phyloP scores from a whole-genome alignment of 2,113 vertebrate genomes.

The Vidua chalybeata region DNA sequence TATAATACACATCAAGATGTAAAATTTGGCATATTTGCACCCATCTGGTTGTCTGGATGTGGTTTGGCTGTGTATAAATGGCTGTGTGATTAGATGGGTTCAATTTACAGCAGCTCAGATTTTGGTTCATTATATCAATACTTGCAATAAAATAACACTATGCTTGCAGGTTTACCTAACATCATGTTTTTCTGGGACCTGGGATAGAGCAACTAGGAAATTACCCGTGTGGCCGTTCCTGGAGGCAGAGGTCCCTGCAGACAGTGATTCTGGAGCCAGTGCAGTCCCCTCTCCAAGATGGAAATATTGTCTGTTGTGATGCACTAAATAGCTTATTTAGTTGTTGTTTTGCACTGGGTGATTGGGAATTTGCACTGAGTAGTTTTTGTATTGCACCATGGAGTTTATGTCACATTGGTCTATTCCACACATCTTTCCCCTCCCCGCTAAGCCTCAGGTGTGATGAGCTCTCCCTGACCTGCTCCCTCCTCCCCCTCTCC shows the following conservation, averaged over 20 bases:
- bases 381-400: too few relatives aligned
- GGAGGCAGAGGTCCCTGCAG: fast-evolving
- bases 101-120: not conserved
- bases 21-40: not conserved
- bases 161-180: not conserved
- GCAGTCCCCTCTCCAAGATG: not conserved
- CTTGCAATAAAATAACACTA: not conserved
- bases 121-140: not conserved
- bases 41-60: not conserved
- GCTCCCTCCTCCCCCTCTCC: too few relatives aligned
- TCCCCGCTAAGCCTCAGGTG: too few relatives aligned
- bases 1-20: not conserved
- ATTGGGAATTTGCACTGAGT: too few relatives aligned
- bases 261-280: not conserved
- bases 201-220: fast-evolving
- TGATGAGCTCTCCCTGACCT: too few relatives aligned
- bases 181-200: fast-evolving
- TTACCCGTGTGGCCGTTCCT: fast-evolving
- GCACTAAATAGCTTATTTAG: too few relatives aligned
- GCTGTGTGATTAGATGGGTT: not conserved
- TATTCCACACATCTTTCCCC: too few relatives aligned
- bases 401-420: too few relatives aligned
- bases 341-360: too few relatives aligned
- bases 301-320: not conserved
- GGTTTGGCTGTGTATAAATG: not conserved